These are phyloP conservation scores for Drosophila prosaltans DNA, from an alignment of 1,140 invertebrate genomes.

Conservation along the genomic window DNA sequence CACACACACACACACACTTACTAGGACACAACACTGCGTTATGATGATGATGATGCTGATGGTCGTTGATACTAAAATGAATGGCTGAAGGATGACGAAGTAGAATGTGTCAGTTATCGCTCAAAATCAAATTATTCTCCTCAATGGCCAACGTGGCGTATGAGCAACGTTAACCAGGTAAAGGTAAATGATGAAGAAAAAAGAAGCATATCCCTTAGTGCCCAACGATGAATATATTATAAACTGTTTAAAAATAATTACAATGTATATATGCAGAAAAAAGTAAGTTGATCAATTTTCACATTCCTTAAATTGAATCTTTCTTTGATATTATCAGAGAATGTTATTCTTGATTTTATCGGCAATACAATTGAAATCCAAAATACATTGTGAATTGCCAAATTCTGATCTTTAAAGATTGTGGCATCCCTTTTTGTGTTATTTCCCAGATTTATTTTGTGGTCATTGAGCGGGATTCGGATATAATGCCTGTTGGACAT, in stretches of 20 bases:
- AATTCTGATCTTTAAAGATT: neutral
- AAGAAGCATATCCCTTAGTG: no score
- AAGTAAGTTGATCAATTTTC: no score
- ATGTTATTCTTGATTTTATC: neutral
- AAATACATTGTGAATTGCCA: neutral
- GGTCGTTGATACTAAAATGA: constrained; percentile 7
- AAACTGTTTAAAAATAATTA: neutral
- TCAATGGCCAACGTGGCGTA: neutral
- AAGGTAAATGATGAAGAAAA: neutral
- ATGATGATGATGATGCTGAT: constrained; percentile 13
- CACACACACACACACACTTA: neutral
- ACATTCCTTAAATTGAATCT: no score
- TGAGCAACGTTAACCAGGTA: constrained; percentile 4
- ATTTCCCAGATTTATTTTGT: constrained; percentile 1
- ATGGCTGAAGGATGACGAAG: constrained; percentile 1
- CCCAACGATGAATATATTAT: neutral
- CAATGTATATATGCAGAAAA: no score
- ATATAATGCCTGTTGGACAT: no score
- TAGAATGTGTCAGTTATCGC: neutral
- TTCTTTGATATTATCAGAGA: neutral
- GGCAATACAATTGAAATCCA: neutral
- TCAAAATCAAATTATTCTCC: constrained; percentile 17
- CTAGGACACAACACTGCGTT: neutral
- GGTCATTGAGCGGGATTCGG: neutral
- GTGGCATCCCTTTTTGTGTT: neutral